phyloP scores from a whole-genome alignment of 2,888 invertebrate species.

The Opisthograptis luteolata region DNA sequence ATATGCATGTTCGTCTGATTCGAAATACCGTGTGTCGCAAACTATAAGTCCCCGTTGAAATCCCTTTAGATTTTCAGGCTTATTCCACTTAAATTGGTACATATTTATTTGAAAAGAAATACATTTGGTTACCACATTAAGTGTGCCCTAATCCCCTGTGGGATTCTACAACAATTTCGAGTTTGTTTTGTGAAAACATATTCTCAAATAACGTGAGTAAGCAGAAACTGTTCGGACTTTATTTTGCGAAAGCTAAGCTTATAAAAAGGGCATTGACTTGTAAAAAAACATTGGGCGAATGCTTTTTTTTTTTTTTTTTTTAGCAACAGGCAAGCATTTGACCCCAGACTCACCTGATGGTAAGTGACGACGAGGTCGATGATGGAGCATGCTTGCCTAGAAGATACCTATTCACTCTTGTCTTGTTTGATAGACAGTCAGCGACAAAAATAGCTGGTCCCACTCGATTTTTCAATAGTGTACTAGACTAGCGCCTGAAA shows the following conservation, averaged over 20 bases:
- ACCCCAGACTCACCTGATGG: too few species aligned
- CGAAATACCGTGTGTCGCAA: background rate
- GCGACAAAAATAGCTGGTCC: too few species aligned
- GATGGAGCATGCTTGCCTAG: too few species aligned
- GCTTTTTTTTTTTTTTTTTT: too few species aligned
- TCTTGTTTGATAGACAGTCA: too few species aligned
- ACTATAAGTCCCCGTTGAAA: background rate
- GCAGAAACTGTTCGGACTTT: background rate
- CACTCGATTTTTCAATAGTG: too few species aligned
- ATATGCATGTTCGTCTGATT: too few species aligned
- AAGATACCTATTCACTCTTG: too few species aligned
- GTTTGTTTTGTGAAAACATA: conserved; percentile 9
- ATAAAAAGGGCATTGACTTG: background rate
- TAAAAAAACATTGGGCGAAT: background rate
- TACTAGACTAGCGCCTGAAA: too few species aligned
- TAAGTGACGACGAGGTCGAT: too few species aligned
- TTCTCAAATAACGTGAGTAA: conserved; percentile 4
- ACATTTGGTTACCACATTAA: conserved; percentile 6
- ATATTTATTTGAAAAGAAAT: background rate
- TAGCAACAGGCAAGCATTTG: too few species aligned
- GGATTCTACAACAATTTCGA: conserved; percentile 1
- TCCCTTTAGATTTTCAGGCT: conserved; percentile 2
- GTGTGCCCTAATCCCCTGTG: conserved; percentile 5
- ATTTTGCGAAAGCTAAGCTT: background rate
- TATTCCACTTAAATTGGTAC: conserved; percentile 9